Percentiles rank a stretch among this genome's conserved stretches.
phyloP scores from a whole-genome alignment of 2,888 invertebrate genomes.

The Exephanes ischioxanthus region DNA sequence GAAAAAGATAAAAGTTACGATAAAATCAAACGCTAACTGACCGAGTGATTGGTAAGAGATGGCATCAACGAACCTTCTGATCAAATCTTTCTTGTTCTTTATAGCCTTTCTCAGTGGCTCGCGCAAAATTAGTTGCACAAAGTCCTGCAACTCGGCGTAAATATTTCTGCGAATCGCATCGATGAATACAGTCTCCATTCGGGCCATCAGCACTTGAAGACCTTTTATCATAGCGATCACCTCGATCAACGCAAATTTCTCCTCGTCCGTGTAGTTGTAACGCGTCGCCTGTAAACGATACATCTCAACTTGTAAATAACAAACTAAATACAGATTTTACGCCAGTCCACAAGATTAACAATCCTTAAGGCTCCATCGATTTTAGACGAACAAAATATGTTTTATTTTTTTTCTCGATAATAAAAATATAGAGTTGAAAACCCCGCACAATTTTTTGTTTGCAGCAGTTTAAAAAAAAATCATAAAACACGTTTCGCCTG shows the following conservation, averaged over 20 bases:
- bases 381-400: neutral
- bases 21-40: neutral
- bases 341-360: neutral
- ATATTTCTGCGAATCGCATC: constrained; percentile 96
- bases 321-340: constrained; percentile 4
- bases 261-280: constrained; percentile 98
- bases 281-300: constrained; percentile 91
- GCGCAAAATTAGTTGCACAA: constrained; percentile 94
- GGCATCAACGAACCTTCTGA: constrained; percentile 88
- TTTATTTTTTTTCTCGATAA: neutral
- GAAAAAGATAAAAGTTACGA: constrained; percentile 34
- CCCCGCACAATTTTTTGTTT: neutral
- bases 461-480: neutral
- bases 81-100: constrained; percentile 98
- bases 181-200: constrained; percentile 98
- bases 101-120: constrained; percentile 98
- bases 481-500: neutral
- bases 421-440: neutral
- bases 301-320: constrained; percentile 30
- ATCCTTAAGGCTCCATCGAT: neutral
- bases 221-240: constrained; percentile 99
- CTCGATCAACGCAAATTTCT: constrained; percentile 99
- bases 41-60: neutral
- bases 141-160: constrained; percentile 98
- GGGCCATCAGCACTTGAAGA: constrained; percentile 97